These are phyloP conservation scores for Guaruba guarouba DNA, from an alignment of 2,113 vertebrate genomes.

Conservation along the genomic window DNA sequence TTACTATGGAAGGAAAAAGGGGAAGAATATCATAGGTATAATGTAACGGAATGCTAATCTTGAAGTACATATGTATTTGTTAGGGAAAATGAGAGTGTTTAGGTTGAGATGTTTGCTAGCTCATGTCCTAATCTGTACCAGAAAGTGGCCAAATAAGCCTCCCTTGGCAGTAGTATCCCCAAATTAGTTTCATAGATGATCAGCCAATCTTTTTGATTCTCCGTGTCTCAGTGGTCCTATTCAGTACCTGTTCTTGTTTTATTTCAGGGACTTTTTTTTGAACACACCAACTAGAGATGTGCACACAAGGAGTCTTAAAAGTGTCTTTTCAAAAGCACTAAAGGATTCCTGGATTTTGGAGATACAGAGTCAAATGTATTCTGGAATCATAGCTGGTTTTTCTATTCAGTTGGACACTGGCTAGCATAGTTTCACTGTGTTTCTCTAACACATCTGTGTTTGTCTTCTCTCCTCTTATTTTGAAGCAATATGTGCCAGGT, in stretches of 20 bases:
- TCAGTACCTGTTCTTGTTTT: background rate
- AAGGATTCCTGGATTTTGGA: background rate
- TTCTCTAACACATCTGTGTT: background rate
- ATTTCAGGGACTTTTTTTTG: background rate
- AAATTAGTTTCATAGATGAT: fast-evolving
- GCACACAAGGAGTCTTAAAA: background rate
- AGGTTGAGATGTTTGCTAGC: background rate
- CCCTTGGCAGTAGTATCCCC: background rate
- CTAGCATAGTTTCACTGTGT: background rate
- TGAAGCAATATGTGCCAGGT: background rate
- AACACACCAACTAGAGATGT: background rate
- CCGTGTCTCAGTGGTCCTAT: background rate
- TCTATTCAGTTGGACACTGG: background rate
- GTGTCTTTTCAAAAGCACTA: background rate
- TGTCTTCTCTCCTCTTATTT: background rate
- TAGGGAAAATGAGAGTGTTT: background rate
- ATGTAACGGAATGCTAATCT: background rate
- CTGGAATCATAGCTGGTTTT: background rate
- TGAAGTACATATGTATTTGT: background rate
- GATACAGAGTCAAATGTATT: background rate
- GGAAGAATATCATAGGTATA: background rate
- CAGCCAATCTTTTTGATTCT: background rate
- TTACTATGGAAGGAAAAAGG: background rate
- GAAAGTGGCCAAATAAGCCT: background rate
- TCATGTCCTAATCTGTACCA: background rate